phyloP scores from a whole-genome alignment of 2,113 vertebrate species.

The Spheniscus mendiculus region DNA sequence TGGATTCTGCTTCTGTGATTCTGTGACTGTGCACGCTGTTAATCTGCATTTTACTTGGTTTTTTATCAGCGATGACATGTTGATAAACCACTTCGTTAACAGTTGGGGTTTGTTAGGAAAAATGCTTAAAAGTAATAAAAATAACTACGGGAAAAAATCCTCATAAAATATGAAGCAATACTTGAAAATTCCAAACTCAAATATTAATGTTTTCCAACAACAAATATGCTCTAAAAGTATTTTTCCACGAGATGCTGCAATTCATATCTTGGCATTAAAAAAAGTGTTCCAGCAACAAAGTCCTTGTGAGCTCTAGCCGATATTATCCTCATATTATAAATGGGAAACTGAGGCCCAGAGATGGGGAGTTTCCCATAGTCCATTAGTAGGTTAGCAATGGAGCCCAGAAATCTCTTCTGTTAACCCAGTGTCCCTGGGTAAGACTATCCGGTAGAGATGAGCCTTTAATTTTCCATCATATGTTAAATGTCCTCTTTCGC shows the following conservation, averaged over 20 bases:
- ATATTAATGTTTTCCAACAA: conserved; percentile 3
- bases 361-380: not conserved
- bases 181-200: not conserved
- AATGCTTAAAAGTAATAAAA: not conserved
- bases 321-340: not conserved
- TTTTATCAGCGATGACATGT: not conserved
- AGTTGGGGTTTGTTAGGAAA: not conserved
- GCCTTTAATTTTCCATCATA: not conserved
- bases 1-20: not conserved
- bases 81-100: not conserved
- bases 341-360: not conserved
- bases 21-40: not conserved
- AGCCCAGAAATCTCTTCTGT: not conserved
- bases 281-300: not conserved
- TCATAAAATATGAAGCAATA: not conserved
- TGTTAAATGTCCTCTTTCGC: not conserved
- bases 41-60: not conserved
- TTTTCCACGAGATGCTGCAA: conserved; percentile 31
- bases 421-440: not conserved
- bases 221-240: not conserved
- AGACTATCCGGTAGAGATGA: not conserved
- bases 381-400: not conserved
- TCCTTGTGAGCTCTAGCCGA: not conserved
- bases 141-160: not conserved
- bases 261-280: not conserved